Evolutionary conservation across 2,113 vertebrate species (phyloP), one percentile per base, ranked within the genome.

Genomic region (Phaethon lepturus): DNA sequence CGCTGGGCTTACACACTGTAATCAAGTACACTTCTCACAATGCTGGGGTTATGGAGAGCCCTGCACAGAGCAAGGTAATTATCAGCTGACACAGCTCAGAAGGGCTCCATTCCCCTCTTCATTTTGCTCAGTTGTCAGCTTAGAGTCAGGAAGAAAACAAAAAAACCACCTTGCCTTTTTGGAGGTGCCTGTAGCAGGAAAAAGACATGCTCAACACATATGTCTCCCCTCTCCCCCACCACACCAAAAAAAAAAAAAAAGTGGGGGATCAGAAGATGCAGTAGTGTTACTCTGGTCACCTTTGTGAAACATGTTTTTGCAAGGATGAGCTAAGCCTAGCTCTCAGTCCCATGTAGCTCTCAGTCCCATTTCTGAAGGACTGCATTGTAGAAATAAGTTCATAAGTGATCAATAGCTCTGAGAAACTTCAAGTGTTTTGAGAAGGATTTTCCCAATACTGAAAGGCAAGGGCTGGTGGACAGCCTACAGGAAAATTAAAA

Each of bases 1-100:
- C 97, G 85, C 93, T 97, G 71, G 95, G 96, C 88, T 97, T 91
- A 72, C 95, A 94, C 67, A 72, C 94, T 97, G 96, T 98, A 97
- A 98, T 98, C 97, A 98, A 96, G 93, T 84, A 91, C 72, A 91
- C 80, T 97, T 91, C 94, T 96, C 84, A 95, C 96, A 97, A 55
- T 86, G 77, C 96, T 92, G 92, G 88, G 92, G 96, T 98, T 98
- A 95, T 95, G 97, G 94, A 96, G 64, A 98, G 95, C 89, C 93
- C 88, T 96, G 87, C 18, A 59, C 96, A 91, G 93, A 97, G 90
- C 67, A 97, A 91, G 86, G 94, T 97, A 98, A 98, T 98, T 98
- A 98, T 98, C 96, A 98, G 97, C 96, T 98, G 98, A 93, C 97
- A 97, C 4, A 0, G 55, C 72, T 92, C 93, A 95, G 80, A 98